Conservation (phyloP, 2,113 vertebrate species). For the Xiphophorus maculatus region DNA sequence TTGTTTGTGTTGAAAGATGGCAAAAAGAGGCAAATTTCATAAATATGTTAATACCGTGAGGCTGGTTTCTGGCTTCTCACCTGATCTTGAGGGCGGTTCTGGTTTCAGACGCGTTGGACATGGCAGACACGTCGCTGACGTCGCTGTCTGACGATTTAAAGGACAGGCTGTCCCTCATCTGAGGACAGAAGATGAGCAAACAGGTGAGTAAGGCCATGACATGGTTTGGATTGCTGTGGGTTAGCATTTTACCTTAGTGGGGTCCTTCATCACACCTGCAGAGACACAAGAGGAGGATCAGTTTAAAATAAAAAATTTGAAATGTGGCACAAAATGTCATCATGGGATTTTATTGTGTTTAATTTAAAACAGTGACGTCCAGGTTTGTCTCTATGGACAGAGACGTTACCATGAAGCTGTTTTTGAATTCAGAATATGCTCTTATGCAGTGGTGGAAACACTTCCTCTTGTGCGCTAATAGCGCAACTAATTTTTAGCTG, state of each 20-base stretch:
- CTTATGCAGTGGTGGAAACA: too few relatives aligned
- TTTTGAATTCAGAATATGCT: neutral
- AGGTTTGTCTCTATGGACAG: neutral
- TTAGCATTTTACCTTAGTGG: conserved; percentile 83
- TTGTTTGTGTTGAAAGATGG: too few relatives aligned
- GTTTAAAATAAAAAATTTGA: neutral
- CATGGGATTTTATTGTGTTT: neutral
- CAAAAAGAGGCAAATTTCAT: neutral
- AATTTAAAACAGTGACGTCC: neutral
- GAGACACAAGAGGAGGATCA: conserved; percentile 46
- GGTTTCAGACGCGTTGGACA: conserved; percentile 86
- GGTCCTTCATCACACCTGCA: conserved; percentile 90
- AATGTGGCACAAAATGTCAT: neutral
- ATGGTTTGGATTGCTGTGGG: neutral
- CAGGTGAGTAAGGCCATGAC: neutral
- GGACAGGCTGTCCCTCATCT: conserved; percentile 76
- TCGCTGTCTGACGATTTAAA: conserved; percentile 94
- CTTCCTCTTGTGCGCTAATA: too few relatives aligned
- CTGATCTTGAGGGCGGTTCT: conserved; percentile 85
- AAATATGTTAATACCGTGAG: neutral
- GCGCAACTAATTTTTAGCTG: too few relatives aligned
- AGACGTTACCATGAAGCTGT: too few relatives aligned
- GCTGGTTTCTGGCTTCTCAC: conserved; percentile 69
- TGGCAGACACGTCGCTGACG: conserved; percentile 89
- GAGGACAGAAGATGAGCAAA: conserved; percentile 1